Conservation (phyloP, 2,797 vertebrate species). For the Sebastes melanostomus region DNA sequence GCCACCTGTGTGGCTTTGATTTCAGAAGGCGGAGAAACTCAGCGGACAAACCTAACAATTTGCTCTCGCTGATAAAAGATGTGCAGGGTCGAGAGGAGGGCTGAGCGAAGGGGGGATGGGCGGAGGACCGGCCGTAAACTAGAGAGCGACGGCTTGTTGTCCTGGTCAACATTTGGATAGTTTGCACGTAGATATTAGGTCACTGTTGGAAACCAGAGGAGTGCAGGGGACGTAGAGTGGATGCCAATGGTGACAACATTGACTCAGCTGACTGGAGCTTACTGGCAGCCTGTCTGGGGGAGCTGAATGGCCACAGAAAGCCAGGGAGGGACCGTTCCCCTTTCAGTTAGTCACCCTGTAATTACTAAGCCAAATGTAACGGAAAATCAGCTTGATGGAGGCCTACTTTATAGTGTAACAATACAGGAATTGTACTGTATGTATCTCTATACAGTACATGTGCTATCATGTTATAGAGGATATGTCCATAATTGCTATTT, state of each 20-base stretch:
- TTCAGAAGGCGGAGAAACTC: constrained; percentile 34
- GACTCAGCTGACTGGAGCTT: constrained; percentile 39
- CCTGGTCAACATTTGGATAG: constrained; percentile 55
- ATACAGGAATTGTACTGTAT: not conserved
- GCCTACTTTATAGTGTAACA: not conserved
- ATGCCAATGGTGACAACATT: constrained; percentile 61
- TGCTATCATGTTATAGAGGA: not conserved
- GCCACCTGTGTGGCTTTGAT: constrained; percentile 38
- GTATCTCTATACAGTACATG: not conserved
- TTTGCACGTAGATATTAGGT: constrained; percentile 60
- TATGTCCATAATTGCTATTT: not conserved
- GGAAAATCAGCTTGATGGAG: constrained; percentile 6
- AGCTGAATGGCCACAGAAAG: constrained; percentile 2
- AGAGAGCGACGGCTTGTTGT: constrained; percentile 9
- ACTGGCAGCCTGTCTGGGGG: constrained; percentile 24
- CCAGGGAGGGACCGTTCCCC: not conserved
- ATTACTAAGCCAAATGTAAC: constrained; percentile 8
- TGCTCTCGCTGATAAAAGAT: constrained; percentile 56
- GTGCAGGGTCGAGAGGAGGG: constrained; percentile 33
- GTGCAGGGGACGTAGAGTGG: not conserved
- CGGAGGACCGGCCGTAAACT: constrained; percentile 38
- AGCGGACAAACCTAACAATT: constrained; percentile 67
- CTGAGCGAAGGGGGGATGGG: constrained; percentile 43
- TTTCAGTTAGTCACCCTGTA: constrained; percentile 3
- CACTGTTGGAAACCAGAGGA: constrained; percentile 51